phyloP scores from a whole-genome alignment of 2,113 vertebrate genomes.

The Chaetura pelagica region DNA sequence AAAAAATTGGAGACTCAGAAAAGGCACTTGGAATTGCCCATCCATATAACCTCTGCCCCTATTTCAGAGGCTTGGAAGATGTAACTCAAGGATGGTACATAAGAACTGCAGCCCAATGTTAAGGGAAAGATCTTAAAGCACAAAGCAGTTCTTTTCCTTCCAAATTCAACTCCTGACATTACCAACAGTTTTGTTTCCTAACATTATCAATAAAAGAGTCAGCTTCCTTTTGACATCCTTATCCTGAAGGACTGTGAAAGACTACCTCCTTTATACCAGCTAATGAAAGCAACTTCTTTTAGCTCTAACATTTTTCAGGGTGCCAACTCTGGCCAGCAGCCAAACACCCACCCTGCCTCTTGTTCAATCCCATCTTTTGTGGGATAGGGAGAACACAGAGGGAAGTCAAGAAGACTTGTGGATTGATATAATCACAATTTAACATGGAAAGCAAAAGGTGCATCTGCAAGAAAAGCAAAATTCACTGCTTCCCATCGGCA shows the following conservation, averaged over 20 bases:
- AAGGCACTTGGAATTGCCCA: neutral
- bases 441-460: neutral
- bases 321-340: neutral
- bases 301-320: neutral
- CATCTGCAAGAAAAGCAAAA: neutral
- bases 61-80: neutral
- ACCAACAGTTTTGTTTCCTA: neutral
- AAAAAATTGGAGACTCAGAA: neutral
- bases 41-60: neutral
- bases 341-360: neutral
- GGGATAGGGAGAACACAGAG: neutral
- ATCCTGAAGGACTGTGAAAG: neutral
- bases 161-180: neutral
- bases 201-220: neutral
- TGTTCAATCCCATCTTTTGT: neutral
- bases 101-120: neutral
- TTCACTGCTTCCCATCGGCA: neutral
- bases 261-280: neutral
- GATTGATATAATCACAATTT: neutral
- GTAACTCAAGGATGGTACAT: neutral
- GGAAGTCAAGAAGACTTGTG: rapidly evolving
- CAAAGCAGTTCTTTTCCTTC: neutral
- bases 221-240: neutral
- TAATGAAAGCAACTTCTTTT: neutral
- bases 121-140: neutral